Base-by-base conservation (phyloP, 2,888 invertebrate species). In the Colostygia pectinataria region DNA sequence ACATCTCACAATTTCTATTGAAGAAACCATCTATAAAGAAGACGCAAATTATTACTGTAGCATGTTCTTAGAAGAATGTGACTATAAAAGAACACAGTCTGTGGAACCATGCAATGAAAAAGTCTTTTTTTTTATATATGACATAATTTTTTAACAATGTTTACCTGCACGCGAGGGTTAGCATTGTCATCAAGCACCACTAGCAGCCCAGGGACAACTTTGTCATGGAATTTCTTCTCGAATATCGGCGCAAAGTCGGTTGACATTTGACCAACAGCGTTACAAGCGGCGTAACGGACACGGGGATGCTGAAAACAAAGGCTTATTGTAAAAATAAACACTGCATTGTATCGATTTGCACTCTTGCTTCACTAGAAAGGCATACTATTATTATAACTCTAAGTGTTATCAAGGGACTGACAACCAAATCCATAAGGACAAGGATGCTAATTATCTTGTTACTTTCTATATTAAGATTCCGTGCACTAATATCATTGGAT, bases 231-330 rank as follows among this genome's bases (percentile, higher is more conserved):
- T 83, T 98, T 98, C 91, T 99, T 99, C 81, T 99, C 98, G 67
- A 99, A 98, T 7, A 93, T 91, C 1, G 99, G 99, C 2, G 98
- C 98, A 87, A 99, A 99, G 88, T 99, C 99, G 0, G 99, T 97
- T 0, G 99, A 96, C 97, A 99, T 98, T 85, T 99, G 99, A 5
- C 99, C 99, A 32, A 99, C 93, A 12, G 99, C 99, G 86, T 99
- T 99, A 77, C 99, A 99, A 12, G 98, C 97, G 2, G 99, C 99
- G 77, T 98, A 99, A 48, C 99, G 92, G 0, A 98, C 98, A 59
- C 98, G 92, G 0, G 97, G 97, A 80, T 98, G 97, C 93, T 96
- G 82, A 0, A 64, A 61, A 34, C 23, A 47, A 48, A 24, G 39
- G 14, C 33, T 25, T 33, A 9, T 18, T 36, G 9, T 31, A 10